A percentile compares a stretch with the other conserved stretches of the same genome.
phyloP scores from a whole-genome alignment of 2,888 invertebrate species.

The Andrena camellia region DNA sequence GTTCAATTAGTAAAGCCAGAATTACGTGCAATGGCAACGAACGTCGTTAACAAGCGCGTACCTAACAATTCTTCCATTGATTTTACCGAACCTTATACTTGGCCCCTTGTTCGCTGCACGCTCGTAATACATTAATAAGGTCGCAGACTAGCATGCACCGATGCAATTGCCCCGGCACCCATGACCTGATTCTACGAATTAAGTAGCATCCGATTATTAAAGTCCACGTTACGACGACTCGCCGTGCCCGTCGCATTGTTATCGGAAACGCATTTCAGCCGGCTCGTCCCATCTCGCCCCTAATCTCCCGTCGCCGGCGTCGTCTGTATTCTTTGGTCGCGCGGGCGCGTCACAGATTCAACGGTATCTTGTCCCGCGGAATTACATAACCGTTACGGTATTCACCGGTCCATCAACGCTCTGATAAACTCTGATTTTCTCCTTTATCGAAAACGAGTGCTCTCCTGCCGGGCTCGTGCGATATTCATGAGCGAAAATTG shows the following conservation, averaged over 20 bases:
- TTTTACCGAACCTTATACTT: background rate
- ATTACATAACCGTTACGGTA: background rate
- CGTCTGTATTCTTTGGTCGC: background rate
- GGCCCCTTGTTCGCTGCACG: conserved; percentile 25
- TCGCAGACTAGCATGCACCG: conserved; percentile 43
- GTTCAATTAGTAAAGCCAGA: too few species aligned
- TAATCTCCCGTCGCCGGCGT: conserved; percentile 5
- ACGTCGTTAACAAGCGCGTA: background rate
- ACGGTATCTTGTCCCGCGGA: background rate
- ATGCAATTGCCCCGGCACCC: conserved; percentile 57
- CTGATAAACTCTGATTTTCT: background rate
- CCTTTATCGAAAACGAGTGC: conserved; percentile 4
- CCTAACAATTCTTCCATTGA: conserved; percentile 17
- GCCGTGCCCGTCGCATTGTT: conserved; percentile 1
- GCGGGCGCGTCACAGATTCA: background rate
- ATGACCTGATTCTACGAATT: conserved; percentile 60
- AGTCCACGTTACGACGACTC: conserved; percentile 49
- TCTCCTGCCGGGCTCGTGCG: background rate
- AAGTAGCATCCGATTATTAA: conserved; percentile 64
- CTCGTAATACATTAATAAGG: conserved; percentile 54
- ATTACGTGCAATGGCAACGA: background rate
- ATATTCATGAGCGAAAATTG: conserved; percentile 22
- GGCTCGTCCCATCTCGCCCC: background rate
- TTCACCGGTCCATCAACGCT: background rate
- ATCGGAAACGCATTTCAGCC: conserved; percentile 44